Percentiles rank a stretch among this genome's conserved stretches.
phyloP scores from a whole-genome alignment of 2,113 vertebrate species.

The Actinemys pallida region DNA sequence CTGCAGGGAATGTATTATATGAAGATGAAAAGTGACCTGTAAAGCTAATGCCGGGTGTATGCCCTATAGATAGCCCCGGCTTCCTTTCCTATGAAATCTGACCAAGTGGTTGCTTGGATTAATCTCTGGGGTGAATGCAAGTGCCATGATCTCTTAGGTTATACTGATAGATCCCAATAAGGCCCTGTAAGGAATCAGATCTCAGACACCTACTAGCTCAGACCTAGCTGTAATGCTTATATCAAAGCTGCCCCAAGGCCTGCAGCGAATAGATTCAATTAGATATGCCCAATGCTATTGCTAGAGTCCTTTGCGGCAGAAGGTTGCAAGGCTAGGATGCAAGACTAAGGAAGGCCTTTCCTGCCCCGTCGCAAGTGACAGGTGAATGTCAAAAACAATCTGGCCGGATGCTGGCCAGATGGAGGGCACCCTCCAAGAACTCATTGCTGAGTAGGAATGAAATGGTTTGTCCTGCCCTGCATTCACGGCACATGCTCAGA shows the following conservation, averaged over 20 bases:
- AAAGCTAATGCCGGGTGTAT: neutral
- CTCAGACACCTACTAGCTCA: neutral
- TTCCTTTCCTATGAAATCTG: neutral
- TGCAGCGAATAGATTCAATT: neutral
- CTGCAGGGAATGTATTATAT: rapidly evolving
- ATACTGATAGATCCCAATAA: neutral
- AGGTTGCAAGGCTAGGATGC: neutral
- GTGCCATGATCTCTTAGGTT: neutral
- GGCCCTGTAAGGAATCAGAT: neutral
- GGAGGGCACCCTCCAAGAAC: neutral
- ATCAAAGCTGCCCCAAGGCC: neutral
- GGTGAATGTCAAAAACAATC: rapidly evolving
- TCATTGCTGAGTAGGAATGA: neutral
- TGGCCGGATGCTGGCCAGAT: neutral
- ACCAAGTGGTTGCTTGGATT: neutral
- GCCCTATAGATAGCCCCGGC: neutral
- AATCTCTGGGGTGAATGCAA: neutral
- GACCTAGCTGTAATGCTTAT: neutral
- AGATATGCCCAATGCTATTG: neutral
- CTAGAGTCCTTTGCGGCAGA: neutral
- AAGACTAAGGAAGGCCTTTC: neutral
- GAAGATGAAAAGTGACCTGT: neutral
- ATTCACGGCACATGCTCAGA: neutral
- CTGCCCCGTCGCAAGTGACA: neutral
- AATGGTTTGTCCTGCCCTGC: no score